Conservation (phyloP, 35 echinoderm and acorn worm genomes). For the Amphiura filiformis region DNA sequence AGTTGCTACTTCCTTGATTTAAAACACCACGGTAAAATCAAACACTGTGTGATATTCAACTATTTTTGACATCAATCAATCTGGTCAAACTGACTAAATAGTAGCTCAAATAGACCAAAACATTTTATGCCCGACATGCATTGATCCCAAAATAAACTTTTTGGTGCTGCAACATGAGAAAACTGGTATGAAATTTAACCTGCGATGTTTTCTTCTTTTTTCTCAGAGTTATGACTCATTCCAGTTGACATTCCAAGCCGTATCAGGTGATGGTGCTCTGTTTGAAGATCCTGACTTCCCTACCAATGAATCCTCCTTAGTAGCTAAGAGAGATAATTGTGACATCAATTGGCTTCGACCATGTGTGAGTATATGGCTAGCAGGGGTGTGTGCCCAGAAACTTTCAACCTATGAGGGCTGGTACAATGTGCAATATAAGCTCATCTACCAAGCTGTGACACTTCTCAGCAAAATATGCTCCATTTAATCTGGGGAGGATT, state of each 20-base stretch:
- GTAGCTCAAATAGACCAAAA: background rate
- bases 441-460: too few relatives aligned
- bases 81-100: background rate
- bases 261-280: background rate
- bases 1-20: too few relatives aligned
- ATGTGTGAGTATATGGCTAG: constrained; percentile 25
- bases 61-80: background rate
- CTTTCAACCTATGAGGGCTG: background rate
- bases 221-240: background rate
- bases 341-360: constrained; percentile 52
- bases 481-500: too few relatives aligned
- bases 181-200: background rate
- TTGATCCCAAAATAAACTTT: too few relatives aligned
- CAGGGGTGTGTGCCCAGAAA: background rate
- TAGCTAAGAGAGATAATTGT: constrained; percentile 16
- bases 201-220: background rate
- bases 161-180: background rate
- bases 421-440: background rate
- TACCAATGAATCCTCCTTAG: constrained; percentile 19
- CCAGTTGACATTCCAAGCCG: background rate
- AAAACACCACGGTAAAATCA: too few relatives aligned
- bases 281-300: constrained; percentile 73
- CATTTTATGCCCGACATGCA: background rate
- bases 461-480: too few relatives aligned
- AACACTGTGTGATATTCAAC: background rate